Base-by-base conservation (phyloP, 2,113 vertebrate species). In the Marcusenius ussheri region DNA sequence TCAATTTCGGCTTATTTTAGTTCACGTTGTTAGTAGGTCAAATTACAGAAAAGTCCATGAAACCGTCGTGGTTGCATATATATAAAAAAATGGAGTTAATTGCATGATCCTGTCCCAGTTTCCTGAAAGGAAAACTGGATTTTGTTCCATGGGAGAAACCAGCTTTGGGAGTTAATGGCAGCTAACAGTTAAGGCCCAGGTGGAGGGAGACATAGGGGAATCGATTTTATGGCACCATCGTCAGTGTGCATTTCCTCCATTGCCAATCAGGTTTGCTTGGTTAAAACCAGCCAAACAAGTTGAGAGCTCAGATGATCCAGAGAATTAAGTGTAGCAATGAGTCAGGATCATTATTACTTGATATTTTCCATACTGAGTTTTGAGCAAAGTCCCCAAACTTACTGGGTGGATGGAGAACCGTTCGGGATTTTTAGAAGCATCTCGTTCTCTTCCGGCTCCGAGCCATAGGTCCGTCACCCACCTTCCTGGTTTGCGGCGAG, bases 1-100 rank as follows among this genome's bases (percentile, higher is more conserved):
- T 88, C 27, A 87, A 47, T 35, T 35, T 49, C 84, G 90, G 91
- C 94, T 94, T 94, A 94, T 94, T 95, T 95, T 94, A 93, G 92
- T 93, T 53, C 42, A 86, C 15, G 91, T 70, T 91, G 91, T 94
- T 90, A 90, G 49, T 3, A 91, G 93, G 93, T 94, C 92, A 93
- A 91, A 93, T 94, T 94, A 94, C 93, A 94, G 89, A 91, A 62
- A 87, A 8, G 91, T 91, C 90, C 89, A 91, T 90, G 93, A 94
- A 93, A 93, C 87, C 39, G 92, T 90, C 93, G 13, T 39, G 77
- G 92, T 88, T 80, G 89, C 92, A 94, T 93, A 91, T 92, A 50
- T 45, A 89, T 92, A 94, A 92, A 93, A 92, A 91, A 93, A 93
- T 90, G 91, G 87, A 88, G 91, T 91, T 91, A 91, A 91, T 91